These are phyloP conservation scores for Platycheirus rosarum DNA, from an alignment of 2,888 invertebrate genomes.

Conservation along the genomic window DNA sequence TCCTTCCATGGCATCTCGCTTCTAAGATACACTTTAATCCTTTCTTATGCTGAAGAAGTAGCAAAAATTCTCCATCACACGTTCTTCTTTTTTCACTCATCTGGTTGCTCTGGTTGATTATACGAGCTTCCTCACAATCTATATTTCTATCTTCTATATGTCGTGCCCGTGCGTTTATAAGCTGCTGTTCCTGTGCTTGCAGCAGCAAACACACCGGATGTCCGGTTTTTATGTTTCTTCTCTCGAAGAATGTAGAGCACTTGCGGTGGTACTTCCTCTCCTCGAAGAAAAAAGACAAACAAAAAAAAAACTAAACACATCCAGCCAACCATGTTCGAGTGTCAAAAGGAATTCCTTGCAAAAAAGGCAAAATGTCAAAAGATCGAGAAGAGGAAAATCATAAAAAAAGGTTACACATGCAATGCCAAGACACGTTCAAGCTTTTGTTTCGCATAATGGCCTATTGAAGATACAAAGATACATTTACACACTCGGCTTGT, in stretches of 20 bases:
- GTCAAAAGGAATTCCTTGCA: constrained; percentile 44
- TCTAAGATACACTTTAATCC: constrained; percentile 55
- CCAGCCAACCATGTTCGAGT: constrained; percentile 14
- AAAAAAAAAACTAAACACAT: constrained; percentile 1
- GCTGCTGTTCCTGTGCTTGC: constrained; percentile 36
- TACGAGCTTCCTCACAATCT: neutral
- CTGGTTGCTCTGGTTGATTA: neutral
- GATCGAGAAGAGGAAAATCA: constrained; percentile 37
- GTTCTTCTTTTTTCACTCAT: constrained; percentile 21
- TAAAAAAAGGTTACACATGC: constrained; percentile 40
- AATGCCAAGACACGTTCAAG: constrained; percentile 50
- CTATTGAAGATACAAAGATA: constrained; percentile 22
- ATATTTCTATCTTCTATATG: constrained; percentile 20
- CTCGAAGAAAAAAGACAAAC: neutral
- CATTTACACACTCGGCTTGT: constrained; percentile 25
- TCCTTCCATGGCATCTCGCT: neutral
- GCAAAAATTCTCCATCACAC: constrained; percentile 44
- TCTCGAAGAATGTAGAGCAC: constrained; percentile 61
- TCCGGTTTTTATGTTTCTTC: constrained; percentile 61
- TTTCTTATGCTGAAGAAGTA: constrained; percentile 60
- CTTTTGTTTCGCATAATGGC: constrained; percentile 52
- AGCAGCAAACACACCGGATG: constrained; percentile 60
- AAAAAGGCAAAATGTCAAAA: constrained; percentile 62
- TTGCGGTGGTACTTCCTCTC: constrained; percentile 65
- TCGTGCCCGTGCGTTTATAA: constrained; percentile 23